Percentiles rank a stretch among this genome's conserved stretches.
These are phyloP conservation scores for Hiodon alosoides DNA, from an alignment of 2,113 vertebrate genomes.

Conservation along the genomic window DNA sequence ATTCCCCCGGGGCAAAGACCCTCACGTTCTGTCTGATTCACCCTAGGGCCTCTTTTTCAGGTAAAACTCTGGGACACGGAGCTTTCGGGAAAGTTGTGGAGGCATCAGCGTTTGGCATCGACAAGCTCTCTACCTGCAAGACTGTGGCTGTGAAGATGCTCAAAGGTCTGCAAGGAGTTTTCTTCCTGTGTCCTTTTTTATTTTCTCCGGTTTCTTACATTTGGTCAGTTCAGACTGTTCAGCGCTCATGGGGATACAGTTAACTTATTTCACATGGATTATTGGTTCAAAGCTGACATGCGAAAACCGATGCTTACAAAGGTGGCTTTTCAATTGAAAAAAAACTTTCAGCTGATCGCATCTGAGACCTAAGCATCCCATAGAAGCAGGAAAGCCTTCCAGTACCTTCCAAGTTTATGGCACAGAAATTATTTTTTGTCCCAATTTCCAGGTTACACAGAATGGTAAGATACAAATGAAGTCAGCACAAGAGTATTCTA, in stretches of 20 bases:
- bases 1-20: conserved; percentile 25
- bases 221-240: background rate
- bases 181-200: conserved; percentile 4
- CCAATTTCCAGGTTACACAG: conserved; percentile 29
- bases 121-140: conserved; percentile 92
- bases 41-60: conserved; percentile 49
- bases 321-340: conserved; percentile 26
- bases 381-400: conserved; percentile 29
- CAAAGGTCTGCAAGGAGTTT: conserved; percentile 67
- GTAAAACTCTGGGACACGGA: conserved; percentile 89
- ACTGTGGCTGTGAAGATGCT: conserved; percentile 96
- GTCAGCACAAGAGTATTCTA: conserved; percentile 29
- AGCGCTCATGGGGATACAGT: background rate
- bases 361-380: conserved; percentile 27
- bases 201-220: conserved; percentile 31
- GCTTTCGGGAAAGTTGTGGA: conserved; percentile 94
- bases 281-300: conserved; percentile 1
- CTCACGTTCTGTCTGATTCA: conserved; percentile 37
- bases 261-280: conserved; percentile 3
- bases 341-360: conserved; percentile 9
- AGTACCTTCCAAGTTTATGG: conserved; percentile 10
- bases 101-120: conserved; percentile 89
- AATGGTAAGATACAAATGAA: conserved; percentile 19
- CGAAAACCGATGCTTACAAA: background rate
- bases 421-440: background rate